Base-by-base conservation (phyloP, 2,113 vertebrate genomes). In the Xyliphius kryptos region DNA sequence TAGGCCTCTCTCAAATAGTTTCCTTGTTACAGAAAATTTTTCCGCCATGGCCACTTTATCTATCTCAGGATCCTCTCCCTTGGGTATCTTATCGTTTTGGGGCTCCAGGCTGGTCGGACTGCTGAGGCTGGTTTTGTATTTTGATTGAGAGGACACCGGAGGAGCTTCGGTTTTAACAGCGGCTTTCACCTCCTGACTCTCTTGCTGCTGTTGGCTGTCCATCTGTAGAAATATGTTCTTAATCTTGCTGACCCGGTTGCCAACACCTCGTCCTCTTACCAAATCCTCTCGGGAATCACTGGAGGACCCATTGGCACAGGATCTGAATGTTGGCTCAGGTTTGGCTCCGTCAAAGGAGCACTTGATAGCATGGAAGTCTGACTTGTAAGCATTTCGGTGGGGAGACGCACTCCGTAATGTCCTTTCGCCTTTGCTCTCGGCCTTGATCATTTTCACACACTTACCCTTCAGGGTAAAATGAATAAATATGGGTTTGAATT, bases 201-300 rank as follows among this genome's bases (percentile, higher is more conserved):
- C 92, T 75, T 80, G 87, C 74, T 81, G 87, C 40, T 76, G 87
- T 59, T 80, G 89, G 19, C 89, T 82, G 60, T 93, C 92, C 92
- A 95, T 91, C 43, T 95, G 92, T 20, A 95, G 80, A 76, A 95
- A 93, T 74, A 95, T 93, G 56, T 87, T 95, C 81, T 94, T 95
- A 69, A 95, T 95, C 81, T 94, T 95, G 74, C 90, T 90, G 21
- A 95, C 90, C 59, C 92, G 80, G 58, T 88, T 94, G 57, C 92
- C 92, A 0, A 93, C 93, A 47, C 87, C 87, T 71, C 92, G 88
- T 26, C 92, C 92, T 66, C 92, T 85, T 2, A 83, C 13, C 4
- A 21, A 80, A 65, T 91, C 89, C 6, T 87, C 86, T 38, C 81
- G 68, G 49, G 82, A 81, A 72, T 86, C 90, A 66, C 75, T 84